phyloP scores from a whole-genome alignment of 2,797 vertebrate genomes.

The Thaleichthys pacificus region DNA sequence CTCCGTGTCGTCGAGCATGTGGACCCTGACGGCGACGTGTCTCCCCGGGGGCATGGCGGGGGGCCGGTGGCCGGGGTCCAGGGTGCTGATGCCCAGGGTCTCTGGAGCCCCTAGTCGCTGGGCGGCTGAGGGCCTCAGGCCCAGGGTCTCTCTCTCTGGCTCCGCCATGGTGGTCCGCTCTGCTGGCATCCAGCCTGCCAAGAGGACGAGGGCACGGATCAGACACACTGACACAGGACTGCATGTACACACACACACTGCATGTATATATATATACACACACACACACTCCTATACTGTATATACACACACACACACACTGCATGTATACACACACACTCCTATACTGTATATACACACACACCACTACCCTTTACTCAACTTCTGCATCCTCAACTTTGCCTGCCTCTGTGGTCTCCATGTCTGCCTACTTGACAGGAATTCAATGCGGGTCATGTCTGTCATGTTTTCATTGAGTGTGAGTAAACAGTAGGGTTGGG shows the following conservation, averaged over 20 bases:
- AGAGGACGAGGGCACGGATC: background rate
- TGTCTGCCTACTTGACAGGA: background rate
- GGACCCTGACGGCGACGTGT: constrained; percentile 87
- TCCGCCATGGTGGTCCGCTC: constrained; percentile 83
- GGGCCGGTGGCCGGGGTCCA: constrained; percentile 90
- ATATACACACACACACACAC: background rate
- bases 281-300: background rate
- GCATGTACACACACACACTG: background rate
- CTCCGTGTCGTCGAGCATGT: constrained; percentile 94
- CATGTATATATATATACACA: constrained; percentile 30
- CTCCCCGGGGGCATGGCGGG: constrained; percentile 88
- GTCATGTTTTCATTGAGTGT: background rate
- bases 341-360: too few relatives aligned
- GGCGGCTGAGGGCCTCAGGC: constrained; percentile 74
- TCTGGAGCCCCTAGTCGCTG: constrained; percentile 90
- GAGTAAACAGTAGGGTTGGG: background rate
- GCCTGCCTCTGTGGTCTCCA: background rate
- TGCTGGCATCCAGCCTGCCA: constrained; percentile 21
- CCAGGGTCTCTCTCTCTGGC: constrained; percentile 81
- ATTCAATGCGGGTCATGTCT: background rate
- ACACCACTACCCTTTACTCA: background rate
- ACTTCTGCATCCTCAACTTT: too few relatives aligned
- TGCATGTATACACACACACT: constrained; percentile 26
- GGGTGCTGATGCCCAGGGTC: constrained; percentile 93
- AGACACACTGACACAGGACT: background rate